Evolutionary conservation across 2,797 vertebrate genomes (phyloP).

Genomic region (Poecilia wingei): DNA sequence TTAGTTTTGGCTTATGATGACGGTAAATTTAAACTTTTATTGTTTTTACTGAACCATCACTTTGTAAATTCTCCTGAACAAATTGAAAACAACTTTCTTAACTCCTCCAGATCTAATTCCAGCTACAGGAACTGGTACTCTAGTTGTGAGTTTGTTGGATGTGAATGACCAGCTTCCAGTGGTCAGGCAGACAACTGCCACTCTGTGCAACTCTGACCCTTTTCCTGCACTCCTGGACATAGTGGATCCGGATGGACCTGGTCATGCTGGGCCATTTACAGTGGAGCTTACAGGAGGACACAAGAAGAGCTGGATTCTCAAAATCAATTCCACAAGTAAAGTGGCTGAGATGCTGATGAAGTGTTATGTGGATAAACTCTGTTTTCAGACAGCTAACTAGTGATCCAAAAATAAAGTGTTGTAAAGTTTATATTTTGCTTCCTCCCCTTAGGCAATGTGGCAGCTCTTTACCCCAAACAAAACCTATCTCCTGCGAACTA

Average conservation of each 20-base stretch:
- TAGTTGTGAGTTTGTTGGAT: slow-evolving; percentile 82
- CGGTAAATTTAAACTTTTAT: slow-evolving; percentile 62
- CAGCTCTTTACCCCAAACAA: slow-evolving; percentile 43
- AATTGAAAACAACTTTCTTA: slow-evolving; percentile 58
- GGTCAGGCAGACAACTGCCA: slow-evolving; percentile 67
- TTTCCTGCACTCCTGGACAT: slow-evolving; percentile 75
- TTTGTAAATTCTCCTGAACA: not conserved
- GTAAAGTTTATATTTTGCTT: not conserved
- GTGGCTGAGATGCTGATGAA: not conserved
- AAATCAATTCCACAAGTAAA: slow-evolving; percentile 55
- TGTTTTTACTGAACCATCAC: too few species aligned
- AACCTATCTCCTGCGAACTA: slow-evolving; percentile 45
- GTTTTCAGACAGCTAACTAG: not conserved
- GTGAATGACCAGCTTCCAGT: slow-evolving; percentile 85
- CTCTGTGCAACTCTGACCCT: slow-evolving; percentile 78
- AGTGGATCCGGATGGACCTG: slow-evolving; percentile 81
- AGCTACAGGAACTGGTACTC: slow-evolving; percentile 84
- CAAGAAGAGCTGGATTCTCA: slow-evolving; percentile 74
- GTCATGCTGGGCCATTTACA: slow-evolving; percentile 81
- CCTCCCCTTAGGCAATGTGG: slow-evolving; percentile 34
- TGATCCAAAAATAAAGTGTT: not conserved
- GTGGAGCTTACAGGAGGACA: slow-evolving; percentile 74
- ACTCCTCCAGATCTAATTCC: slow-evolving; percentile 71
- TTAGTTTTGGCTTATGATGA: slow-evolving; percentile 82
- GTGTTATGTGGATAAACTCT: not conserved